Base-by-base conservation (phyloP, 1,140 invertebrate species). In the Drosophila bifasciata region DNA sequence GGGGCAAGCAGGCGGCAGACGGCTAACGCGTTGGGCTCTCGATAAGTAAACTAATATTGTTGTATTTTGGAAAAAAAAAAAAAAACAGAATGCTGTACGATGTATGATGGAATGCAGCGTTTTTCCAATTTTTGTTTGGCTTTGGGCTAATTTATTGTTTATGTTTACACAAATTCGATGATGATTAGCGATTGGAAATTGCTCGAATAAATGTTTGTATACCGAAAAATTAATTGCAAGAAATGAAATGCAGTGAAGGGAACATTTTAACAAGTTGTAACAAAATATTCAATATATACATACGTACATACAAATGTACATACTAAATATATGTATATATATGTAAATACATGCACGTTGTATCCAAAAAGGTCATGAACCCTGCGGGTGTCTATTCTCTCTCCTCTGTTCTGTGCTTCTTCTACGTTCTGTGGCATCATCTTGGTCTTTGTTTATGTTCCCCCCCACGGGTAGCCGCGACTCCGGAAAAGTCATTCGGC, bases 401-500 rank as follows among this genome's bases (percentile, higher is more conserved):
- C 19, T n/a, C 36, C 25, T 7, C n/a, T 50, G 19, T 21, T 21
- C 19, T 21, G 19, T 21, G 19, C 23, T 39, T 17, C 11, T 39
- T 39, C n/a, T n/a, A n/a, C 32, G 2, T 25, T 50, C 7, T 48
- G 23, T 45, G 25, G 44, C 36, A 8, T 36, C 48, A 39, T 61
- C 53, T 17, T 58, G 52, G 43, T 53, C 64, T 41, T 64, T 73
- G 80, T 80, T 86, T 86, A 73, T 60, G 77, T 76, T 86, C 77
- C 76, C 70, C 80, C 76, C 70, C 80, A 86, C 80, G 80, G 77
- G 77, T 69, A 66, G 71, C 78, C 56, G 51, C 59, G 78, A 69
- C 53, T 74, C 80, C 80, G 80, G 80, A 85, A 85, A 85, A 85
- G 77, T 85, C 81, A 85, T 85, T 85, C 81, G 80, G 57, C 81